These are phyloP conservation scores for Sinotaia quadrata DNA, from an alignment of 2,888 invertebrate genomes.

Conservation along the genomic window DNA sequence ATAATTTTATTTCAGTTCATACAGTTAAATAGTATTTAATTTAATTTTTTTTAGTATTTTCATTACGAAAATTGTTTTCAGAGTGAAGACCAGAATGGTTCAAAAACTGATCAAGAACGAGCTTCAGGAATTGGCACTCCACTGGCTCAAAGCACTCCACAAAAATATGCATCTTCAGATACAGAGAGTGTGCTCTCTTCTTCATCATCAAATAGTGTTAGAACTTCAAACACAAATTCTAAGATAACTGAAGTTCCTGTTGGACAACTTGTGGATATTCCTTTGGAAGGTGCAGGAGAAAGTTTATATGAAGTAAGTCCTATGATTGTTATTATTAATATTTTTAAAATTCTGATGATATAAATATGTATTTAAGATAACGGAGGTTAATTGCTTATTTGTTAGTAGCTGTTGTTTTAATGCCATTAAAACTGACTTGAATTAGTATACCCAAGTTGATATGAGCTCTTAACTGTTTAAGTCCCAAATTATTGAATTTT, in stretches of 20 bases:
- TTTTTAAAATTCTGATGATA: not conserved
- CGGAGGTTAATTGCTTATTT: no score
- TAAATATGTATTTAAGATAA: no score
- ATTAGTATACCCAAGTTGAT: no score
- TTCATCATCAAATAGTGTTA: slow-evolving; percentile 37
- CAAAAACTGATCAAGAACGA: slow-evolving; percentile 37
- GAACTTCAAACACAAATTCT: slow-evolving; percentile 23
- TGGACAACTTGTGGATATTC: slow-evolving; percentile 60
- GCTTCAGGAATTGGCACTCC: slow-evolving; percentile 41
- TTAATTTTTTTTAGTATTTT: no score
- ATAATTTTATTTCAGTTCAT: no score
- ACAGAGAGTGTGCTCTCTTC: slow-evolving; percentile 34
- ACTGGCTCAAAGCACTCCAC: slow-evolving; percentile 57
- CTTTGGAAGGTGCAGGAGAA: slow-evolving; percentile 49
- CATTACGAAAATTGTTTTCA: not conserved
- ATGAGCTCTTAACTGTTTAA: no score
- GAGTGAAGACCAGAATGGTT: slow-evolving; percentile 29
- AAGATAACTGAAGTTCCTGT: slow-evolving; percentile 37
- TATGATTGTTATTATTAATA: not conserved
- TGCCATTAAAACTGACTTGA: no score
- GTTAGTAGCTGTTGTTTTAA: no score
- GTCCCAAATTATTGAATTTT: no score
- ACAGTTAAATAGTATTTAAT: no score
- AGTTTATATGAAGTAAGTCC: slow-evolving; percentile 36
- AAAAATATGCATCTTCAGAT: slow-evolving; percentile 37